Evolutionary conservation across 2,797 vertebrate genomes (phyloP).

Genomic region (Gymnothorax javanicus): DNA sequence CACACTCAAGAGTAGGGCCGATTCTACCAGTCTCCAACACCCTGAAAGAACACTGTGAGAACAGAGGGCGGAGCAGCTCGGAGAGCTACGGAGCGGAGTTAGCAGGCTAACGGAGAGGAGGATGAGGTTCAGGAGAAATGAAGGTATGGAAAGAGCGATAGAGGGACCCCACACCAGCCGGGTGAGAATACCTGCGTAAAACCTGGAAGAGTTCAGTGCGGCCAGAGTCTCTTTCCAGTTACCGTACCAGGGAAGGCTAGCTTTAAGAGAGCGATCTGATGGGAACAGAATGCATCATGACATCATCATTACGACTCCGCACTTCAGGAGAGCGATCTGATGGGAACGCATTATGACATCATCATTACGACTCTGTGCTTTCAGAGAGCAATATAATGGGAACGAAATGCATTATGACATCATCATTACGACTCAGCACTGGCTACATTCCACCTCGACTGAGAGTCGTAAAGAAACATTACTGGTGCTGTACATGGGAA

Average conservation of each 20-base stretch:
- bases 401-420: conserved; percentile 72
- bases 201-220: conserved; percentile 84
- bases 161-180: conserved; percentile 61
- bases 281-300: conserved; percentile 65
- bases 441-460: background rate
- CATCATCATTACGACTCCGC: background rate
- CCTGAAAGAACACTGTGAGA: conserved; percentile 15
- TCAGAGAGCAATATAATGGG: conserved; percentile 88
- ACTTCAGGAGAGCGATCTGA: no score
- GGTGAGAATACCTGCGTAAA: conserved; percentile 83
- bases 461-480: background rate
- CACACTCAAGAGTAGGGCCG: background rate
- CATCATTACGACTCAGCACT: conserved; percentile 26
- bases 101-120: background rate
- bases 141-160: conserved; percentile 48
- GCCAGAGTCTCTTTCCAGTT: conserved; percentile 89
- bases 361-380: conserved; percentile 62
- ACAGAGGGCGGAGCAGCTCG: background rate
- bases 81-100: conserved; percentile 21
- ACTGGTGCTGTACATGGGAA: background rate
- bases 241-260: conserved; percentile 89
- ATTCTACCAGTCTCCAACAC: conserved; percentile 11
- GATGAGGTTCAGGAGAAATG: conserved; percentile 20
- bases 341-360: conserved; percentile 63
- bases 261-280: conserved; percentile 89